These are phyloP conservation scores for Cephus nigrinus DNA, from an alignment of 2,888 invertebrate species.

Conservation along the genomic window DNA sequence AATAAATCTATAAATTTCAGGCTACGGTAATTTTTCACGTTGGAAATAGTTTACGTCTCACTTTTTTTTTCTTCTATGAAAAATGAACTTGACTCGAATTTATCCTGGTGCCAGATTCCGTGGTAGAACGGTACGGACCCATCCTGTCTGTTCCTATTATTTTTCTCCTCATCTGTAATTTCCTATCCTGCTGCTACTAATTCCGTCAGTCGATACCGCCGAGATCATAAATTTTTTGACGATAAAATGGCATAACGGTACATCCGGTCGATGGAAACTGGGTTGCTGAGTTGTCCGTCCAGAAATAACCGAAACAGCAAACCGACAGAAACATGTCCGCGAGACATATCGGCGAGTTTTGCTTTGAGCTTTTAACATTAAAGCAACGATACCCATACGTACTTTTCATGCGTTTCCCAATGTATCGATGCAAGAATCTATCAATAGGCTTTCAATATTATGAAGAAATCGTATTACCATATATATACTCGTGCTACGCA, in stretches of 20 bases:
- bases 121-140: too few relatives aligned
- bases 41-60: neutral
- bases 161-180: neutral
- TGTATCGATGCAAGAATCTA: neutral
- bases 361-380: neutral
- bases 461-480: neutral
- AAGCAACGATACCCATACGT: neutral
- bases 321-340: conserved; percentile 43
- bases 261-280: conserved; percentile 37
- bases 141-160: neutral
- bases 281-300: conserved; percentile 36
- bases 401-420: neutral
- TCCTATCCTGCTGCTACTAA: neutral
- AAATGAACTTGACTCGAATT: neutral
- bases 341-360: conserved; percentile 21
- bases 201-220: neutral
- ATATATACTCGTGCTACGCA: neutral
- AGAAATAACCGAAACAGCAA: conserved; percentile 42
- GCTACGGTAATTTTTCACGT: neutral
- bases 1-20: neutral
- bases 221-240: neutral
- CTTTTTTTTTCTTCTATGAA: neutral
- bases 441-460: neutral
- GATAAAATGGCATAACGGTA: conserved; percentile 27
- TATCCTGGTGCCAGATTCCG: too few relatives aligned